A percentile compares a stretch with the other conserved stretches of the same genome.
phyloP scores from a whole-genome alignment of 2,888 invertebrate species.

The Stenodema calcarata region DNA sequence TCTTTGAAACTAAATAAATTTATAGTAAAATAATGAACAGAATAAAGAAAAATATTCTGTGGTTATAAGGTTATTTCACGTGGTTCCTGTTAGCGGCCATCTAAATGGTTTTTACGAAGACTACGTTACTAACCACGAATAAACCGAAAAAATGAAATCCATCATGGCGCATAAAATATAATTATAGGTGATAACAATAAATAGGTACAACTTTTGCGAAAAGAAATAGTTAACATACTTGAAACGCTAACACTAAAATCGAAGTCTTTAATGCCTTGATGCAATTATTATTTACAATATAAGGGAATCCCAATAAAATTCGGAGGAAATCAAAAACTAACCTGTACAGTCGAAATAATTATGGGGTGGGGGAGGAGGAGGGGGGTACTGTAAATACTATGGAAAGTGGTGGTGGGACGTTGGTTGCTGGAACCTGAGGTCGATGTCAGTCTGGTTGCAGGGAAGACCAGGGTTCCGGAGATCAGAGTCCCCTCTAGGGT shows the following conservation, averaged over 20 bases:
- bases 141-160: not conserved
- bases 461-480: constrained; percentile 35
- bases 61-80: not conserved
- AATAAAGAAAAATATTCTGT: not conserved
- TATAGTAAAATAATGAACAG: not conserved
- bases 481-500: constrained; percentile 44
- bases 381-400: constrained; percentile 43
- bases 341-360: not conserved
- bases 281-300: not conserved
- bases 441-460: constrained; percentile 36
- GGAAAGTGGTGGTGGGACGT: constrained; percentile 48
- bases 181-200: not conserved
- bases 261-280: not conserved
- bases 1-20: not conserved
- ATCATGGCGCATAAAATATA: not conserved
- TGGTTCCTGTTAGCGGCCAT: no score
- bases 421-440: constrained; percentile 50
- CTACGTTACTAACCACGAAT: not conserved
- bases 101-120: not conserved
- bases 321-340: not conserved
- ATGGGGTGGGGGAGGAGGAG: constrained; percentile 3
- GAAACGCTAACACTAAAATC: not conserved
- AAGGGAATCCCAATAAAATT: not conserved
- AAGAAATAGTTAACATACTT: not conserved
- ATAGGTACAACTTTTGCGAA: not conserved